These are phyloP conservation scores for Prunella fulvescens DNA, from an alignment of 2,113 vertebrate genomes.

Conservation along the genomic window DNA sequence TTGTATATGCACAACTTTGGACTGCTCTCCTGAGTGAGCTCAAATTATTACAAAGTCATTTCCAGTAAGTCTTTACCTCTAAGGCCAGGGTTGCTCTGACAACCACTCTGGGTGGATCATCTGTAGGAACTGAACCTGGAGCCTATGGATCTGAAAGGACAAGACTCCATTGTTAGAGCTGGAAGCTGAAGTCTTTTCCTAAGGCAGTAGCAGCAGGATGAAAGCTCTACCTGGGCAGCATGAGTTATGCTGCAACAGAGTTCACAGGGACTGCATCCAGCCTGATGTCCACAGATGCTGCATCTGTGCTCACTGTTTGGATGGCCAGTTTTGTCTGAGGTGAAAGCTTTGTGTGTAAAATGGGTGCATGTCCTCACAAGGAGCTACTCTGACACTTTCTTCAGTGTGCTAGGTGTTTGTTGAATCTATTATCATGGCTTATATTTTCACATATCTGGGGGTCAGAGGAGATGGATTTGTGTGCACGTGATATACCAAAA, in stretches of 20 bases:
- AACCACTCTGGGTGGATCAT: neutral
- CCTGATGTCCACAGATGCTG: neutral
- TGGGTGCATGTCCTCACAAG: neutral
- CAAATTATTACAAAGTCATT: slow-evolving; percentile 6
- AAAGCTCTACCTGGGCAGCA: neutral
- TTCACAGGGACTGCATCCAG: neutral
- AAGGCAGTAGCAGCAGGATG: neutral
- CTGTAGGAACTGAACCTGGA: slow-evolving; percentile 24
- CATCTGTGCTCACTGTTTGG: neutral
- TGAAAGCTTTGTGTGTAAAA: neutral
- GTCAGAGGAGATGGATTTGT: neutral
- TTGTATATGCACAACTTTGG: neutral
- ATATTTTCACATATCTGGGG: neutral
- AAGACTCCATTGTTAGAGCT: slow-evolving; percentile 8
- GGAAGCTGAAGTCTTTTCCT: neutral
- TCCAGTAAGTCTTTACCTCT: slow-evolving; percentile 26
- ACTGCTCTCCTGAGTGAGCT: neutral
- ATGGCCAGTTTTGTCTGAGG: neutral
- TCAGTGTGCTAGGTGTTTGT: neutral
- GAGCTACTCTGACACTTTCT: neutral
- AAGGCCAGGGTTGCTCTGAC: slow-evolving; percentile 32
- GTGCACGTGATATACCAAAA: neutral
- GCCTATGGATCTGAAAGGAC: neutral
- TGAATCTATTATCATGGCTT: neutral
- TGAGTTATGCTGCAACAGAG: fast-evolving